Evolutionary conservation across 2,888 invertebrate species (phyloP), one percentile per base, ranked within the genome.

Genomic region (Anaspis maculata): DNA sequence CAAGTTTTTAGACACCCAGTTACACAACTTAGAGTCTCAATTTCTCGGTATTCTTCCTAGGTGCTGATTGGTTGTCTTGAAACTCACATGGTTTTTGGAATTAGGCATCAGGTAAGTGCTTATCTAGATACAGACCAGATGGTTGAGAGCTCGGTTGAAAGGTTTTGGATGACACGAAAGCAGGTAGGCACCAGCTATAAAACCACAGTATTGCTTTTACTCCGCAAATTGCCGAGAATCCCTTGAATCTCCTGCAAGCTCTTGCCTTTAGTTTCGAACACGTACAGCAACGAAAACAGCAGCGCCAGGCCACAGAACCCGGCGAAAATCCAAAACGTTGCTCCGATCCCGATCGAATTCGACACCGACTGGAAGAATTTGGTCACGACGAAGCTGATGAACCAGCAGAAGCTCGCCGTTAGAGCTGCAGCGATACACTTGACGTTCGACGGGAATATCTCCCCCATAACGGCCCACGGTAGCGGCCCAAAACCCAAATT

Each of bases 401-500:
- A 48, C 83, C 85, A 85, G 51, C 83, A 86, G 38, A 78, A 72
- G 13, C 79, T 77, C 0, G 85, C 80, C 0, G 82, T 81, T 1
- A 86, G 68, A 0, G 83, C 76, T 0, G 82, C 77, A 0, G 82
- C 83, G 11, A 73, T 67, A 0, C 80, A 76, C 59, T 83, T 83
- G 2, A 84, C 79, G 44, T 82, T 79, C 0, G 78, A 66, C 16
- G 88, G 77, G 59, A 88, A 78, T 63, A 87, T 73, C 58, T 87
- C 86, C 1, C 82, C 78, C 72, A 84, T 75, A 23, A 86, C 76
- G 6, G 83, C 79, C 84, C 85, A 85, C 0, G 83, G 81, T 15
- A 85, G 59, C 0, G 83, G 79, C 3, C 88, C 84, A 33, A 79
- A 74, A 1, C 75, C 83, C 2, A 26, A 30, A 61, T 82, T 78